Conservation (phyloP, 2,113 vertebrate genomes). For the Stegostoma tigrinum region DNA sequence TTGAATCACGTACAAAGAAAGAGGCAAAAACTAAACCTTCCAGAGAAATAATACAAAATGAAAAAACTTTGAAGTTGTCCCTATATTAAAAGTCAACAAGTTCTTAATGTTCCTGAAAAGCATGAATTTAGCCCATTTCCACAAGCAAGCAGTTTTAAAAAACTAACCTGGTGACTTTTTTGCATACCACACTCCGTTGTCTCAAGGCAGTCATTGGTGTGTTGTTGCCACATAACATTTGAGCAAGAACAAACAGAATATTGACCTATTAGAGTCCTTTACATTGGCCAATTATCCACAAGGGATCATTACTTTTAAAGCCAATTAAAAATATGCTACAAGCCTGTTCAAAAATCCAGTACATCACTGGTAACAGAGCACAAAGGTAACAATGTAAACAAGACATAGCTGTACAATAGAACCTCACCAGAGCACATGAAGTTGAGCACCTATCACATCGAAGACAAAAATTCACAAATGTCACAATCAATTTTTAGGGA, state of each 20-base stretch:
- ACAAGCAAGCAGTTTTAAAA: not conserved
- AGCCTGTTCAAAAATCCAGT: not conserved
- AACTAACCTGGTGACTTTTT: not conserved
- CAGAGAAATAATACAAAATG: too few species aligned
- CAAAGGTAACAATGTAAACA: too few species aligned
- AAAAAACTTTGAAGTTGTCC: too few species aligned
- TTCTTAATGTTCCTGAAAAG: not conserved
- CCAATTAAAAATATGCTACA: not conserved
- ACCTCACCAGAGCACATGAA: too few species aligned
- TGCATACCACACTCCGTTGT: not conserved
- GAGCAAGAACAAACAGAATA: not conserved
- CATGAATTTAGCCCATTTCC: too few species aligned
- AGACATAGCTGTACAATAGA: too few species aligned
- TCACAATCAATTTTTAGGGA: not conserved
- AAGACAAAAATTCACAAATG: not conserved
- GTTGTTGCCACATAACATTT: too few species aligned
- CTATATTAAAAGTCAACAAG: not conserved
- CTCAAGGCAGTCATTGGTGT: not conserved
- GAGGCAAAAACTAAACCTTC: too few species aligned
- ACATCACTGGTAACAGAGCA: too few species aligned
- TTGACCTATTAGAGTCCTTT: not conserved
- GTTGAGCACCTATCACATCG: too few species aligned
- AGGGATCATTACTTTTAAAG: not conserved
- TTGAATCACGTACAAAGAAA: not conserved
- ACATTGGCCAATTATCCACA: not conserved